These are phyloP conservation scores for Apis cerana DNA, from an alignment of 1,140 invertebrate genomes.

Conservation along the genomic window DNA sequence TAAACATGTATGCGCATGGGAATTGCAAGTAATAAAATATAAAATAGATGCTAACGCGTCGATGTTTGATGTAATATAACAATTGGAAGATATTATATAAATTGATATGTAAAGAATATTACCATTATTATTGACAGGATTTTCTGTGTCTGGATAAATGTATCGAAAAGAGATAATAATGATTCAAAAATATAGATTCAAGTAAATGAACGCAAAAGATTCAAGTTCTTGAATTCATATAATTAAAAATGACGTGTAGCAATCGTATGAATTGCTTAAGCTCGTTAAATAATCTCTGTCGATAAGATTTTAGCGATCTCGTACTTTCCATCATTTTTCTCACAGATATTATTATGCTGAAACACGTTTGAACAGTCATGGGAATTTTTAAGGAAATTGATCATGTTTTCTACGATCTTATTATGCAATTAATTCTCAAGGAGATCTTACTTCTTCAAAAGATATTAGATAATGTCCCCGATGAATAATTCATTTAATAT, in stretches of 20 bases:
- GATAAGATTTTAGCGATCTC: slow-evolving; percentile 17
- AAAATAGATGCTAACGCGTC: too few relatives aligned
- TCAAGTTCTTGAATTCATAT: background rate
- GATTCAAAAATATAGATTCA: background rate
- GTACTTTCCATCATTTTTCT: background rate
- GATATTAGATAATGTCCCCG: background rate
- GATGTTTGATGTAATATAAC: too few relatives aligned
- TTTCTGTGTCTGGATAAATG: too few relatives aligned
- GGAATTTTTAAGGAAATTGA: slow-evolving; percentile 1
- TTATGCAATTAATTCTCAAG: background rate
- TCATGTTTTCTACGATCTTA: background rate
- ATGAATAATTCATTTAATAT: slow-evolving; percentile 22
- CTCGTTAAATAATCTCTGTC: slow-evolving; percentile 28
- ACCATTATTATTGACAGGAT: too few relatives aligned
- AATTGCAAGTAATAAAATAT: background rate
- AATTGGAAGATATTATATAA: too few relatives aligned
- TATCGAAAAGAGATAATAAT: background rate
- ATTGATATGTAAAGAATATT: background rate
- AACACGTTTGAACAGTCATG: background rate
- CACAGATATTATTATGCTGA: background rate
- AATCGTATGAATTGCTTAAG: background rate
- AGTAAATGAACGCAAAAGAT: background rate
- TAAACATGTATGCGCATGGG: background rate
- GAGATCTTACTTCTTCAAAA: background rate
- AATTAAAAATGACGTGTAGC: slow-evolving; percentile 35